These are phyloP conservation scores for Acanthosepion lycidas DNA, from an alignment of 2,888 invertebrate species.

Conservation along the genomic window DNA sequence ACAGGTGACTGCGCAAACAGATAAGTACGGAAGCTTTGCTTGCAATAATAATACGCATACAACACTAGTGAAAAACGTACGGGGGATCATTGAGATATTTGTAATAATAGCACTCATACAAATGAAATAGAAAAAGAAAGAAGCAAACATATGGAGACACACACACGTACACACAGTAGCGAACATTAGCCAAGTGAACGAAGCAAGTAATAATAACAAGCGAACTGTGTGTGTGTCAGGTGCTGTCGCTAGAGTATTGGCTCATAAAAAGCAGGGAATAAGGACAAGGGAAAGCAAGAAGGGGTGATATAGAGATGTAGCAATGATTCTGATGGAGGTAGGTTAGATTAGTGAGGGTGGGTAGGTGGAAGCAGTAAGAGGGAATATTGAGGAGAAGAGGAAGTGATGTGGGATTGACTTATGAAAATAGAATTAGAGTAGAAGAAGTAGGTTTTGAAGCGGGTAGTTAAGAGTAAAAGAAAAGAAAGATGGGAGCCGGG, in stretches of 20 bases:
- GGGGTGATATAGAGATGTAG: neutral
- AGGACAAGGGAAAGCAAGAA: neutral
- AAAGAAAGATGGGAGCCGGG: neutral
- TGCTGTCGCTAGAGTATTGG: neutral
- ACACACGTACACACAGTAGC: neutral
- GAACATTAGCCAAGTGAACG: neutral
- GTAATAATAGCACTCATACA: constrained; percentile 14
- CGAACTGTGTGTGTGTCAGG: constrained; percentile 20
- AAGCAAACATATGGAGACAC: neutral
- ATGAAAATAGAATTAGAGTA: neutral
- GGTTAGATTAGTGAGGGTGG: neutral
- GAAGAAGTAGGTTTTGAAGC: neutral
- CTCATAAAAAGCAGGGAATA: neutral
- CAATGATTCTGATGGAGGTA: neutral
- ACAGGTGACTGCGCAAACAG: constrained; percentile 12
- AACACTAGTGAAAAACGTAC: neutral
- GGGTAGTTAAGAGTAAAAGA: neutral
- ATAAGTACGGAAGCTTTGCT: neutral
- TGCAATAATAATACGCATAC: neutral
- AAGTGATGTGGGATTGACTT: neutral
- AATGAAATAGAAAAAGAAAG: constrained; percentile 18
- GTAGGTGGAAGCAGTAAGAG: neutral
- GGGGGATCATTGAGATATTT: neutral
- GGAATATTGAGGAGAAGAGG: neutral
- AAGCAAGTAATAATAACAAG: neutral